Evolutionary conservation across 2,888 invertebrate genomes (phyloP).

Genomic region (Rhamnusium bicolor): DNA sequence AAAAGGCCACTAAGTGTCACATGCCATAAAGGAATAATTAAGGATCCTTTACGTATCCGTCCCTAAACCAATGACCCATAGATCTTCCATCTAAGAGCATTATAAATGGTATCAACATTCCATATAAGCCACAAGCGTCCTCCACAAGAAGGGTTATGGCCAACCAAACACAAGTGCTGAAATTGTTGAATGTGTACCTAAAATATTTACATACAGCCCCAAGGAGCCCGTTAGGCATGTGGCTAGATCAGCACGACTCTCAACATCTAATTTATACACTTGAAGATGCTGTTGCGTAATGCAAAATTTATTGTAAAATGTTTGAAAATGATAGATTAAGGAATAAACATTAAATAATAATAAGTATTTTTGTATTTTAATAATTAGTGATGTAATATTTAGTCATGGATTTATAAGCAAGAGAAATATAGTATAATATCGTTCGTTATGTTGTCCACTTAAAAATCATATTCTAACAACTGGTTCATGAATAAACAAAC

Average conservation of each 20-base stretch:
- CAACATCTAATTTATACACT: not conserved
- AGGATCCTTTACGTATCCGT: not conserved
- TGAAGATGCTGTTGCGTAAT: not conserved
- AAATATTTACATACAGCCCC: slow-evolving; percentile 8
- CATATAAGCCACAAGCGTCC: not conserved
- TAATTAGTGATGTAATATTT: too few relatives aligned
- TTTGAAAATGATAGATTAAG: too few relatives aligned
- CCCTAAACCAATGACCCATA: not conserved
- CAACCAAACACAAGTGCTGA: slow-evolving; percentile 5
- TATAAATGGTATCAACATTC: slow-evolving; percentile 1
- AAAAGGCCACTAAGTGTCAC: not conserved
- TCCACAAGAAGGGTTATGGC: slow-evolving; percentile 16
- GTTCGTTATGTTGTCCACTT: too few relatives aligned
- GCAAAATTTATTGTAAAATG: too few relatives aligned
- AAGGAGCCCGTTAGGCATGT: not conserved
- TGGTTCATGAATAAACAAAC: too few relatives aligned
- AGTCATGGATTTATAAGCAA: too few relatives aligned
- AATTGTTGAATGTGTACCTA: slow-evolving; percentile 4
- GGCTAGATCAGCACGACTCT: not conserved
- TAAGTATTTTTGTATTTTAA: too few relatives aligned
- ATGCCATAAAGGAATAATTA: not conserved
- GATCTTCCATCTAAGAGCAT: not conserved
- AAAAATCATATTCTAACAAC: too few relatives aligned
- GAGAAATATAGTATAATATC: too few relatives aligned
- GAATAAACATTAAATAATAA: too few relatives aligned